phyloP scores from a whole-genome alignment of 1,140 invertebrate genomes.

The Mylabris phalerata region DNA sequence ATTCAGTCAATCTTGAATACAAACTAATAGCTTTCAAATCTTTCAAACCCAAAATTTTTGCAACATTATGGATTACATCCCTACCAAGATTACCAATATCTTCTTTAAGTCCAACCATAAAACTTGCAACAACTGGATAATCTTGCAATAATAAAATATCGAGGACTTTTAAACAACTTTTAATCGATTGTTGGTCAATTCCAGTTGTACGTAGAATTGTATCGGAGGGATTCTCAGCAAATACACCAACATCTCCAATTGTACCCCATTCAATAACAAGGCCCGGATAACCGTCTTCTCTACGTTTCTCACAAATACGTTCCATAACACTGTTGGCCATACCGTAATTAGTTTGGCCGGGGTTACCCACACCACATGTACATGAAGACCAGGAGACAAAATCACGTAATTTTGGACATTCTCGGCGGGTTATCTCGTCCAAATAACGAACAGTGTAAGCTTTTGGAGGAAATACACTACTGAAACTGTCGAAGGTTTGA shows the following conservation, averaged over 20 bases:
- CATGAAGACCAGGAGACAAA: constrained; percentile 82
- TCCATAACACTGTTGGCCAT: no score
- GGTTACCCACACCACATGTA: constrained; percentile 79
- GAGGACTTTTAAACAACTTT: constrained; percentile 62
- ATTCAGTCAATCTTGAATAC: constrained; percentile 66
- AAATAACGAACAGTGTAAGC: constrained; percentile 43
- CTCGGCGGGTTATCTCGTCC: constrained; percentile 45
- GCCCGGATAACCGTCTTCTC: constrained; percentile 36
- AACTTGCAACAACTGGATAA: constrained; percentile 57
- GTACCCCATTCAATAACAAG: constrained; percentile 59
- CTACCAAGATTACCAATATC: constrained; percentile 41
- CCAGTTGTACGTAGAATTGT: constrained; percentile 62
- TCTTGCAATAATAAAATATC: constrained; percentile 63
- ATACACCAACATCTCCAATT: constrained; percentile 61
- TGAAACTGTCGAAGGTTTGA: constrained; percentile 24
- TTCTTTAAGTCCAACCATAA: constrained; percentile 52
- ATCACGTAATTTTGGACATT: constrained; percentile 37
- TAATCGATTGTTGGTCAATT: constrained; percentile 75
- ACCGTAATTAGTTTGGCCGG: constrained; percentile 58
- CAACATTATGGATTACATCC: constrained; percentile 53
- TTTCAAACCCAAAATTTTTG: constrained; percentile 49
- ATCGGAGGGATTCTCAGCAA: constrained; percentile 73
- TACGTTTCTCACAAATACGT: no score
- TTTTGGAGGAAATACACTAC: constrained; percentile 46
- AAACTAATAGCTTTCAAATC: constrained; percentile 45